These are phyloP conservation scores for Pyrgilauda ruficollis DNA, from an alignment of 2,113 vertebrate genomes.

Conservation along the genomic window DNA sequence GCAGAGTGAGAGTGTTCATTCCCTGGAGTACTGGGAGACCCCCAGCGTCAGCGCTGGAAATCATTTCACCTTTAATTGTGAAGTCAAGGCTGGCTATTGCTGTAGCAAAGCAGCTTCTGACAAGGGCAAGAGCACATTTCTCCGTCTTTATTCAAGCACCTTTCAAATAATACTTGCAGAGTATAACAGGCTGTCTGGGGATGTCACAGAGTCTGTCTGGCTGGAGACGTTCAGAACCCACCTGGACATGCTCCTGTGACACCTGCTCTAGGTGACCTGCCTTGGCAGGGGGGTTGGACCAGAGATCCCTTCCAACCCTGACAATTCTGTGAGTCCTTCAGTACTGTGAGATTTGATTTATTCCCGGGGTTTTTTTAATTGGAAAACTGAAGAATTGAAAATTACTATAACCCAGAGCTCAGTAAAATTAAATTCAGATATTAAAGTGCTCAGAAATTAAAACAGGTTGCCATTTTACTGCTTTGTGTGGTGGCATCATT, in stretches of 20 bases:
- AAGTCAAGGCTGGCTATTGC: not conserved
- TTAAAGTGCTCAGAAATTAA: not conserved
- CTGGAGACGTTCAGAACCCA: not conserved
- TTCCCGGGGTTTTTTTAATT: rapidly evolving
- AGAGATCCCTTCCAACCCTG: not conserved
- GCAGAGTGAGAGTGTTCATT: not conserved
- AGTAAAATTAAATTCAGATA: not conserved
- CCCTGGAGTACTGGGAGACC: not conserved
- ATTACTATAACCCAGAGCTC: not conserved
- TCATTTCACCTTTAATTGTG: not conserved
- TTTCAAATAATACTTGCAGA: not conserved
- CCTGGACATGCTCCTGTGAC: not conserved
- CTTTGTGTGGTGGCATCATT: not conserved
- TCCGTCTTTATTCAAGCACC: not conserved
- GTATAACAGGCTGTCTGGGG: not conserved
- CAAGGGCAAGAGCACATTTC: not conserved
- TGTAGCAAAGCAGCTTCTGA: not conserved
- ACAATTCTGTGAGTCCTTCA: not conserved
- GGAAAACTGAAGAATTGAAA: not conserved
- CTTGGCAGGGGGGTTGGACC: not conserved
- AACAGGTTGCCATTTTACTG: not conserved
- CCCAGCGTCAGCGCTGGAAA: not conserved
- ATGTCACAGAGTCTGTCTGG: not conserved
- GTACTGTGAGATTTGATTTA: not conserved
- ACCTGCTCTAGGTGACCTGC: not conserved